Conservation (phyloP, 2,797 vertebrate genomes). For the Sebastes taczanowskii region DNA sequence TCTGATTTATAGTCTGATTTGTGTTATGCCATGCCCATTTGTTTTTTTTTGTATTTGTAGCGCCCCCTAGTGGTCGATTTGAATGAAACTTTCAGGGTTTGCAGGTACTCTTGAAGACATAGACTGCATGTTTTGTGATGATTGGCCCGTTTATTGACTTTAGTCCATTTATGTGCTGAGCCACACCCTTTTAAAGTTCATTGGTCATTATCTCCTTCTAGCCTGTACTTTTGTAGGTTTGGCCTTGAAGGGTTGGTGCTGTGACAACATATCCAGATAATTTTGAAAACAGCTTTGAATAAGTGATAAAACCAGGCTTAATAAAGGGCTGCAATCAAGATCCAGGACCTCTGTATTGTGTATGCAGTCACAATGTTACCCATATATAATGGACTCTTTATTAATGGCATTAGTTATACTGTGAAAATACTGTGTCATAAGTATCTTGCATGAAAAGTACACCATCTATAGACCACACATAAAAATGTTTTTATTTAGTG, state of each 20-base stretch:
- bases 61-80: neutral
- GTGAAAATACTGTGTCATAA: neutral
- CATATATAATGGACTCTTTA: neutral
- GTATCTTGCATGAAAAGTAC: constrained; percentile 20
- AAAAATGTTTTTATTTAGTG: constrained; percentile 87
- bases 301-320: neutral
- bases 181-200: no score
- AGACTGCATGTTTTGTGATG: no score
- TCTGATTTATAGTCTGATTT: neutral
- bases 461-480: constrained; percentile 78
- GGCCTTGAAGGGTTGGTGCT: neutral
- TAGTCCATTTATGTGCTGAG: no score
- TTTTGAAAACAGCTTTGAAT: neutral
- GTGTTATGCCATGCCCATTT: neutral
- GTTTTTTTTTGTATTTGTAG: neutral
- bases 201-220: neutral
- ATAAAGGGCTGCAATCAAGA: neutral
- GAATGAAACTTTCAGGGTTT: no score
- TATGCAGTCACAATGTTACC: neutral
- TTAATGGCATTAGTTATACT: neutral
- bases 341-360: neutral
- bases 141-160: no score
- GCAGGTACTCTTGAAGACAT: no score
- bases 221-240: neutral
- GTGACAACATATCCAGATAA: neutral